Conservation (phyloP, 2,888 invertebrate species). For the Harpalus rufipes region DNA sequence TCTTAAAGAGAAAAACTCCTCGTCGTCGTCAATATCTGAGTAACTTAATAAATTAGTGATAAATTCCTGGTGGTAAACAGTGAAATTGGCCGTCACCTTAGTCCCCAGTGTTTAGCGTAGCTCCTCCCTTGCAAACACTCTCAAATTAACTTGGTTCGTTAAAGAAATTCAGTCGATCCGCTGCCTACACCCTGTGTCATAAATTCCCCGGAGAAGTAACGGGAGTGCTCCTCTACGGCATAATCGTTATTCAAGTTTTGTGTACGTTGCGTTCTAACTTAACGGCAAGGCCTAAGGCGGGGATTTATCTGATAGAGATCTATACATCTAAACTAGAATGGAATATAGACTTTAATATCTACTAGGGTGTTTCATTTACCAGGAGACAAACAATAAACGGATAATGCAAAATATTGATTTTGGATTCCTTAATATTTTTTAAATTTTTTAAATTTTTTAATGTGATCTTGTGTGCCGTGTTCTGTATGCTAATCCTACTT, state of each 20-base stretch:
- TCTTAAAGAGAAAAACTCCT: no score
- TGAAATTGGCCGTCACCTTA: neutral
- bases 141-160: slow-evolving; percentile 35
- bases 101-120: slow-evolving; percentile 10
- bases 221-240: slow-evolving; percentile 1
- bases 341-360: neutral
- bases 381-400: no score
- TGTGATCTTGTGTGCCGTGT: no score
- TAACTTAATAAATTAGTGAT: neutral
- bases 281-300: neutral
- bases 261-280: slow-evolving; percentile 19
- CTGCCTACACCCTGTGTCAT: slow-evolving; percentile 29
- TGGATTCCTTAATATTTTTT: no score
- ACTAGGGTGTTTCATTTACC: neutral
- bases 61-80: slow-evolving; percentile 5
- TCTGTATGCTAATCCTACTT: no score
- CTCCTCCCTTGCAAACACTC: slow-evolving; percentile 25
- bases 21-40: neutral
- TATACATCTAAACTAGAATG: slow-evolving; percentile 13
- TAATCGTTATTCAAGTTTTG: slow-evolving; percentile 38
- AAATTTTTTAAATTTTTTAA: no score
- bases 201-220: slow-evolving; percentile 16
- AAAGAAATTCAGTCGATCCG: slow-evolving; percentile 35
- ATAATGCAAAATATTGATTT: no score
- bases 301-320: slow-evolving; percentile 13